Conservation (phyloP, 2,797 vertebrate species). For the Hyperoplus immaculatus region DNA sequence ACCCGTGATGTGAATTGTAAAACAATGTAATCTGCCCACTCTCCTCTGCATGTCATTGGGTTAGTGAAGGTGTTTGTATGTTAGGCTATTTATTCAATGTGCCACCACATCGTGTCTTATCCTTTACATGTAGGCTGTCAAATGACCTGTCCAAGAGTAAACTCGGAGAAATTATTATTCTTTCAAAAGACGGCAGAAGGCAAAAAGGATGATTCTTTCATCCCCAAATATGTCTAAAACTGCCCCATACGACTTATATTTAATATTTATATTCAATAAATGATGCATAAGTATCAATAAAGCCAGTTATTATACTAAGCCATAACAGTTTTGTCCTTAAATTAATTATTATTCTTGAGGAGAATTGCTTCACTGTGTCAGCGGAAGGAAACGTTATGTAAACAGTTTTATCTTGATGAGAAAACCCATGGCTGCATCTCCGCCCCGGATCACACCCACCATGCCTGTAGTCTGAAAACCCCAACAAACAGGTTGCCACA, state of each 20-base stretch:
- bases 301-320: not conserved
- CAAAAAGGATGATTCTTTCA: not conserved
- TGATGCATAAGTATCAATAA: not conserved
- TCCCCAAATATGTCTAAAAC: not conserved
- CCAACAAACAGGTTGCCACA: conserved; percentile 39
- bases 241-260: not conserved
- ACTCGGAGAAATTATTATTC: not conserved
- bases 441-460: conserved; percentile 75
- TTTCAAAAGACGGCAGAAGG: too few species aligned
- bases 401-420: conserved; percentile 68
- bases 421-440: conserved; percentile 54
- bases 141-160: not conserved
- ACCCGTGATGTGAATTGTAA: not conserved
- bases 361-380: conserved; percentile 1
- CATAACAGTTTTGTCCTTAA: not conserved
- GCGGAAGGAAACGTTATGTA: conserved; percentile 55
- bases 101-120: not conserved
- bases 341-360: not conserved
- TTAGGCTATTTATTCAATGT: not conserved
- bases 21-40: not conserved
- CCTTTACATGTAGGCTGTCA: not conserved
- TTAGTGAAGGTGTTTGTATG: not conserved
- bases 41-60: not conserved
- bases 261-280: not conserved
- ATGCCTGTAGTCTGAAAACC: conserved; percentile 33